Evolutionary conservation across 1,140 invertebrate species (phyloP), one percentile per base, ranked within the genome.

Genomic region (Monomorium pharaonis): DNA sequence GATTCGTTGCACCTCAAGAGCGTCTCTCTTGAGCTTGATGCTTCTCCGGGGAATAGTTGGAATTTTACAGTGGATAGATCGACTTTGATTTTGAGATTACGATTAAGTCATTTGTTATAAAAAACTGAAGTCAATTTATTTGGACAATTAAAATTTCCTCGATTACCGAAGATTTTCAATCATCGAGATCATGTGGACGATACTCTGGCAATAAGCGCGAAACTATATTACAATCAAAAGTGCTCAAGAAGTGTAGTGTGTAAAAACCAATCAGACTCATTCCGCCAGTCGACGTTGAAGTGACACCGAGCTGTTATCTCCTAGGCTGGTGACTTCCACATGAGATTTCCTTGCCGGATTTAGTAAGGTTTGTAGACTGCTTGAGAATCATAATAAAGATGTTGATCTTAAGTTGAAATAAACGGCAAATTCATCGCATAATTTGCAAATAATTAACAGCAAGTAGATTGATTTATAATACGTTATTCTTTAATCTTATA

Each of bases 171-270:
- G 30, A 51, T 54, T 21, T 47, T 18, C 7, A 42, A 6, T 51
- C 33, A 7, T 5, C 58, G n/a, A 67, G 9, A 42, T 42, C 16
- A 10, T 33, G 37, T 30, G 12, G 6, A 65, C 27, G 44, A 18
- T 65, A 37, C 4, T 47, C 44, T 60, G 44, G 30, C 30, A 44
- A 18, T 16, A 44, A 78, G 18, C 30, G 77, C 47, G 44, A 69
- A 54, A 80, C 33, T 80, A 80, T 14, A 30, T 67, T 37, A 42
- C 16, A 5, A 80, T 51, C 49, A 54, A 80, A 49, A 80, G 62
- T 80, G 62, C 62, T 44, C 21, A 69, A 6, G 33, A 80, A 80
- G 77, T 80, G 77, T 47, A 80, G 77, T 80, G 77, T 80, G 16
- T 63, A 27, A 69, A 80, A 80, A 69, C 47, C n/a, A 80, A 80